phyloP scores from a whole-genome alignment of 2,113 vertebrate genomes.

The Erythrocercus mccallii region DNA sequence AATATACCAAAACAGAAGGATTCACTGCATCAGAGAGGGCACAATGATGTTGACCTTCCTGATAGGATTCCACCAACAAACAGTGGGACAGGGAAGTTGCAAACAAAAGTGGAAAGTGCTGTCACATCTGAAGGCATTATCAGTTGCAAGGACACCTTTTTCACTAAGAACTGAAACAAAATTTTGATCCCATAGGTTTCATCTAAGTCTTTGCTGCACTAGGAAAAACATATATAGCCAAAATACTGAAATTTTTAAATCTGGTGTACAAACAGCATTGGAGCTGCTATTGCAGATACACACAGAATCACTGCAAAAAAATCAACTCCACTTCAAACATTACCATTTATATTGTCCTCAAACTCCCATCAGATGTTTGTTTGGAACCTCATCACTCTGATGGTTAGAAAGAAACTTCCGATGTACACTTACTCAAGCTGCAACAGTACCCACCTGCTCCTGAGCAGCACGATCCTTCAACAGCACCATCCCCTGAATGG shows the following conservation, averaged over 20 bases:
- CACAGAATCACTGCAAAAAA: neutral
- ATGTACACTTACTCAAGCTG: neutral
- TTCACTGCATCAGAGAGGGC: neutral
- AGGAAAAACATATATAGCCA: neutral
- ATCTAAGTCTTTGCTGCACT: neutral
- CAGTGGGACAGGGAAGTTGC: fast-evolving
- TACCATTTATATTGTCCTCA: neutral
- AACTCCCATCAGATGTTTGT: neutral
- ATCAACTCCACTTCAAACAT: neutral
- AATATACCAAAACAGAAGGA: neutral
- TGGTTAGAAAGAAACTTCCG: neutral
- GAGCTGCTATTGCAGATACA: neutral
- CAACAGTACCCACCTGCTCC: neutral
- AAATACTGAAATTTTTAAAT: neutral
- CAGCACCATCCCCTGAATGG: neutral
- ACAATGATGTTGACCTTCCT: neutral
- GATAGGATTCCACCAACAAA: neutral
- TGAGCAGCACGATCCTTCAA: neutral
- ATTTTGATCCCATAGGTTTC: neutral
- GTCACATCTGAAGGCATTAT: neutral
- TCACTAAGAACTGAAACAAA: neutral
- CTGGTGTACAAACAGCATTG: neutral
- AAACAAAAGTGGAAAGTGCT: neutral
- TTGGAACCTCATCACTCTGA: neutral
- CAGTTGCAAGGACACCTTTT: neutral